phyloP scores from a whole-genome alignment of 2,888 invertebrate genomes.

The Dyspetes luteomarginatus region DNA sequence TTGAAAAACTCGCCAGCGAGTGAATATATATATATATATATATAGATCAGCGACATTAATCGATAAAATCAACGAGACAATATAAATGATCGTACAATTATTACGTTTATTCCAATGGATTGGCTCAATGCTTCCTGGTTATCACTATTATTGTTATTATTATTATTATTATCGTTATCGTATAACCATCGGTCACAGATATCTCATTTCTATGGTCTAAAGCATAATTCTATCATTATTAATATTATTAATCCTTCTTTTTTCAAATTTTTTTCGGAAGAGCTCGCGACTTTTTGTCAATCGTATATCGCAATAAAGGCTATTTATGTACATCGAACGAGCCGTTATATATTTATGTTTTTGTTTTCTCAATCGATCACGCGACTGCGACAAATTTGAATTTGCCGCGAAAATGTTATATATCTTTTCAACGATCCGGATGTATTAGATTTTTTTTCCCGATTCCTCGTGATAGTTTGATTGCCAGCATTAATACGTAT shows the following conservation, averaged over 20 bases:
- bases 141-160: constrained; percentile 29
- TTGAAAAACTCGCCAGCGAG: constrained; percentile 66
- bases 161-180: constrained; percentile 49
- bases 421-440: not conserved
- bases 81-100: constrained; percentile 64
- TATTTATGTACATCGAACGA: constrained; percentile 35
- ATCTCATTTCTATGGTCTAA: constrained; percentile 60
- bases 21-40: constrained; percentile 21
- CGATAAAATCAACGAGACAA: constrained; percentile 64
- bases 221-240: constrained; percentile 45
- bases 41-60: constrained; percentile 55
- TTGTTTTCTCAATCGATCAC: constrained; percentile 19
- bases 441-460: not conserved
- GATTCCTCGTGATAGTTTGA: constrained; percentile 46
- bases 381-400: not conserved
- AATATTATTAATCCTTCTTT: constrained; percentile 1
- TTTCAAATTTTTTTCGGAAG: constrained; percentile 52
- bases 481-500: constrained; percentile 53
- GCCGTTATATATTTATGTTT: constrained; percentile 26
- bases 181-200: constrained; percentile 62
- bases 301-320: constrained; percentile 16
- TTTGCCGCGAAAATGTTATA: not conserved
- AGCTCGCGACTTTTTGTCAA: constrained; percentile 51
- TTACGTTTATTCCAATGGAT: constrained; percentile 65
- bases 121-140: constrained; percentile 53